phyloP scores from a whole-genome alignment of 2,113 vertebrate genomes.

The Crotalus viridis region DNA sequence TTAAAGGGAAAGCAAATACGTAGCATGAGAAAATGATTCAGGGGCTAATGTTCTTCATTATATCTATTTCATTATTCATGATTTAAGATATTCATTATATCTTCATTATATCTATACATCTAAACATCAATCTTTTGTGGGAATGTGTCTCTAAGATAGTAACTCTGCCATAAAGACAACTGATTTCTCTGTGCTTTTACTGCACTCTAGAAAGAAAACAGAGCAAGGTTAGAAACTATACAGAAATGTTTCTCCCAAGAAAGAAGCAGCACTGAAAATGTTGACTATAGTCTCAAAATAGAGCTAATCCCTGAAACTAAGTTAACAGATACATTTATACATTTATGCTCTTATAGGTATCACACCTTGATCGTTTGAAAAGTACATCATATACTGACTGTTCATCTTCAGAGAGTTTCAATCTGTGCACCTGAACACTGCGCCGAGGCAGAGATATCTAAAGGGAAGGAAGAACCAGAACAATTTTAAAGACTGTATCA shows the following conservation, averaged over 20 bases:
- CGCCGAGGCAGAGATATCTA: slow-evolving; percentile 86
- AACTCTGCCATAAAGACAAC: neutral
- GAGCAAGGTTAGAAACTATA: neutral
- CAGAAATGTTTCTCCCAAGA: neutral
- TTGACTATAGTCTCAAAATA: neutral
- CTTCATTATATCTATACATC: neutral
- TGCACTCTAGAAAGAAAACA: neutral
- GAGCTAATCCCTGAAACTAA: neutral
- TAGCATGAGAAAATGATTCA: neutral
- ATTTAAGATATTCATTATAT: neutral
- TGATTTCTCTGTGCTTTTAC: neutral
- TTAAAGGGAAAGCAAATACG: neutral
- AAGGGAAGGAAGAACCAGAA: neutral
- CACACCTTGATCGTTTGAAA: slow-evolving; percentile 87
- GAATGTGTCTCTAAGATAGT: neutral
- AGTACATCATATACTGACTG: slow-evolving; percentile 85
- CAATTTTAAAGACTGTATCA: neutral
- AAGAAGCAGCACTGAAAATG: neutral
- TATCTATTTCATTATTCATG: neutral
- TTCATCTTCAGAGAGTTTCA: slow-evolving; percentile 86
- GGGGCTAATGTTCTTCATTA: neutral
- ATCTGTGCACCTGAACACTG: slow-evolving; percentile 74
- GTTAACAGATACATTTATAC: neutral
- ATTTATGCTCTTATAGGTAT: neutral
- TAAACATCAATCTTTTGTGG: neutral